phyloP scores from a whole-genome alignment of 2,888 invertebrate genomes.

The Nomada fabriciana region DNA sequence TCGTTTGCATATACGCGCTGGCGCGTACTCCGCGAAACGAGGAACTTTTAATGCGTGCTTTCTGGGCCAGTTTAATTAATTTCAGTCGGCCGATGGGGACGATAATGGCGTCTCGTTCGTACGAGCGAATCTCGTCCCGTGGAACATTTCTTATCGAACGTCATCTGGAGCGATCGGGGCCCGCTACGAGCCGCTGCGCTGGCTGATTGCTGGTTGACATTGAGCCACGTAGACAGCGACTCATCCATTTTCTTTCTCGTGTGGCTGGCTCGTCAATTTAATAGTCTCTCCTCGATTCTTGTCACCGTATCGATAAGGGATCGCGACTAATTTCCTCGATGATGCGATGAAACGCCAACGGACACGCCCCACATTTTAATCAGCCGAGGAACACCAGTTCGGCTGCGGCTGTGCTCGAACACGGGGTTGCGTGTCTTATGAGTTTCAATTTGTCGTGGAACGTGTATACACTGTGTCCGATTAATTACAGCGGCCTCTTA shows the following conservation, averaged over 20 bases:
- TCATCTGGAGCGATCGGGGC: constrained; percentile 17
- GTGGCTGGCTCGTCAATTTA: constrained; percentile 53
- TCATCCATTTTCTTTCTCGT: constrained; percentile 51
- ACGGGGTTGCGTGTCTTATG: background rate
- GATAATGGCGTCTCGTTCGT: constrained; percentile 7
- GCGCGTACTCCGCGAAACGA: background rate
- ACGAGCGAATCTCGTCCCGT: constrained; percentile 1
- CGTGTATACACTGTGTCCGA: background rate
- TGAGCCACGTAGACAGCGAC: constrained; percentile 45
- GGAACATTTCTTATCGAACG: constrained; percentile 17
- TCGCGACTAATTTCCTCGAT: constrained; percentile 39
- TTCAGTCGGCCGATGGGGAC: background rate
- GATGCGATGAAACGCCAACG: constrained; percentile 11
- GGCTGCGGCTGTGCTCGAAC: background rate
- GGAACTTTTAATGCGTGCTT: background rate
- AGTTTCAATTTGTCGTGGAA: background rate
- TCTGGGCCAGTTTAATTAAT: constrained; percentile 54
- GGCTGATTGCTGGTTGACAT: constrained; percentile 60
- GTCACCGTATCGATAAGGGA: constrained; percentile 53
- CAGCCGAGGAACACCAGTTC: background rate
- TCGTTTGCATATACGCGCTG: constrained; percentile 14
- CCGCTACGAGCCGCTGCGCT: constrained; percentile 33
- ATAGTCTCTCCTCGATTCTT: constrained; percentile 29
- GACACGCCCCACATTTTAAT: constrained; percentile 40
- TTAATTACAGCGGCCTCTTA: background rate